A percentile compares a stretch with the other conserved stretches of the same genome.
Conservation (phyloP, 2,797 vertebrate genomes). For the Hyperoplus immaculatus region DNA sequence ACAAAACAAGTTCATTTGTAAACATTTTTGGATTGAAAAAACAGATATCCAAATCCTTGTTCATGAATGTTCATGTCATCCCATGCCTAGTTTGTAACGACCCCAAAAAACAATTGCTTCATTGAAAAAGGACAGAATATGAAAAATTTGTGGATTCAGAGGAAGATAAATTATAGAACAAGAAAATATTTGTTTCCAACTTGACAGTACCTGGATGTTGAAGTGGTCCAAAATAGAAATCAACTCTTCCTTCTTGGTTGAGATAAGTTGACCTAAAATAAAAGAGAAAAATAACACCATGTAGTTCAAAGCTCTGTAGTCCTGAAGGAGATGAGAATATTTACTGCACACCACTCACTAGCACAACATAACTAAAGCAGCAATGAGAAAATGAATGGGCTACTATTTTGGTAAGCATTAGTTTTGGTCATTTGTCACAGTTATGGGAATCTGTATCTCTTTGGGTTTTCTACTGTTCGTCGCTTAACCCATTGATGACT, state of each 20-base stretch:
- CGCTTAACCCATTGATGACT: too few relatives aligned
- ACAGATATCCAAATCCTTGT: too few relatives aligned
- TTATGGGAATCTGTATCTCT: background rate
- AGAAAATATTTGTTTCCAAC: background rate
- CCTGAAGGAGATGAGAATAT: background rate
- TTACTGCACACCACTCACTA: background rate
- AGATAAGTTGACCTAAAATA: slow-evolving; percentile 60
- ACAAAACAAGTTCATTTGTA: too few relatives aligned
- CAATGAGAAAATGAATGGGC: background rate
- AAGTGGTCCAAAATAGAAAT: slow-evolving; percentile 62
- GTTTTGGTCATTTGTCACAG: background rate
- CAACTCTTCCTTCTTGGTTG: slow-evolving; percentile 67
- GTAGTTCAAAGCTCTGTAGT: background rate
- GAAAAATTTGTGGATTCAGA: background rate
- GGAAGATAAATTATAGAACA: background rate
- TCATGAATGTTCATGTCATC: too few relatives aligned
- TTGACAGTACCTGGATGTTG: slow-evolving; percentile 40
- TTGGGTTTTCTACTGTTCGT: background rate
- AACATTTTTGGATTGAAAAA: too few relatives aligned
- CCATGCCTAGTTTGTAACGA: background rate
- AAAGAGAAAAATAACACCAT: background rate
- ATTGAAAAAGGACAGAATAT: background rate
- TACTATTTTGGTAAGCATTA: background rate
- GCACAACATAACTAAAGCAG: background rate
- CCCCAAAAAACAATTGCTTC: background rate